Evolutionary conservation across 1,140 invertebrate genomes (phyloP).

Genomic region (Rhagoletis zephyria): DNA sequence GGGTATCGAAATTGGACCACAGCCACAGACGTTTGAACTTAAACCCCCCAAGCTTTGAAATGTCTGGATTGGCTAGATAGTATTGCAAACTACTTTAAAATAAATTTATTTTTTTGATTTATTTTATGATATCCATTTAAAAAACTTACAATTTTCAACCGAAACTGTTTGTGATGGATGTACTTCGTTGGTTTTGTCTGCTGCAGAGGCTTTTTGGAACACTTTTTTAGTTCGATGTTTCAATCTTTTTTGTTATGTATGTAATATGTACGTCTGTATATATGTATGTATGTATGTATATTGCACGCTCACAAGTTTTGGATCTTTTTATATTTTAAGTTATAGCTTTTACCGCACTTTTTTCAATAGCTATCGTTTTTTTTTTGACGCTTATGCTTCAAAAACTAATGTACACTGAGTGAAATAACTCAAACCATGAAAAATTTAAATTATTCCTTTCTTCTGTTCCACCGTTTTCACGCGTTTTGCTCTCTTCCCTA

Average conservation of each 20-base stretch:
- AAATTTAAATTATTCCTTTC: neutral
- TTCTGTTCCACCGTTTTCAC: slow-evolving; percentile 1
- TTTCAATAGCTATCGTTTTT: neutral
- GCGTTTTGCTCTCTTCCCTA: neutral
- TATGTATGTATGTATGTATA: neutral
- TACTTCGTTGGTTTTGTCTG: slow-evolving; percentile 17
- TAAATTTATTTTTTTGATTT: neutral
- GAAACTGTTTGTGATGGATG: neutral
- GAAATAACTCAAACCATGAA: neutral
- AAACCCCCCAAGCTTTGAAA: no score
- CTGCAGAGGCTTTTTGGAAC: neutral
- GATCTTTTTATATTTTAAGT: neutral
- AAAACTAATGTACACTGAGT: neutral
- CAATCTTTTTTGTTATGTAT: neutral
- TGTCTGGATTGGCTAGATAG: no score
- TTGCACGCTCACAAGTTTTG: slow-evolving; percentile 8
- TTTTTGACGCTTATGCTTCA: neutral
- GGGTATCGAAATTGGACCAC: neutral
- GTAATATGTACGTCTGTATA: no score
- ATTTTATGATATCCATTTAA: neutral
- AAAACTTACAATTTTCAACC: slow-evolving; percentile 33
- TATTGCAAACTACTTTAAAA: neutral
- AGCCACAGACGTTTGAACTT: neutral
- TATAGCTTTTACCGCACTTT: neutral
- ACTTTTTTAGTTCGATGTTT: neutral